Evolutionary conservation across 2,113 vertebrate species (phyloP), one percentile per base, ranked within the genome.

Genomic region (Hippopotamus amphibius): DNA sequence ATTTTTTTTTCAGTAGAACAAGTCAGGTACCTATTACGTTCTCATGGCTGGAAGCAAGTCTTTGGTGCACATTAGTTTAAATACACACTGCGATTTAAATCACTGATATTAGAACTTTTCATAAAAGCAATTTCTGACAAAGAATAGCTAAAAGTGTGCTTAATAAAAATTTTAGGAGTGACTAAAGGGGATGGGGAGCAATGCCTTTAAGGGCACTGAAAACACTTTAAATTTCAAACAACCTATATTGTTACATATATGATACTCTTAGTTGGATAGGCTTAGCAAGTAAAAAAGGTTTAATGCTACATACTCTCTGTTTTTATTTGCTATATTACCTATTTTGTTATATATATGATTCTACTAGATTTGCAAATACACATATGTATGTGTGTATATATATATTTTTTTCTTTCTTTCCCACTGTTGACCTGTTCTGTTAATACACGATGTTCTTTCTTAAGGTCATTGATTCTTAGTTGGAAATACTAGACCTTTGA

Each of bases 61-160:
- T 92, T 93, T 26, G 16, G 43, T 88, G 21, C 28, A n/a, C 48
- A 43, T 84, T 95, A 66, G 87, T 37, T 84, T 90, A 90, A 97
- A 84, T 88, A 17, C 11, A 95, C 33, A 72, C 4, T 89, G 65
- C 83, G 15, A 84, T 93, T 90, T 81, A 97, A 95, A 83, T 59
- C 41, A 61, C 14, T 48, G 59, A 85, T 88, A 95, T 37, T 80
- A 68, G n/a, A 80, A 53, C 8, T 17, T 86, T 53, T 66, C 28
- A 16, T 81, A 74, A 77, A 86, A 82, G 19, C 37, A 91, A 74
- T 41, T 86, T 91, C 33, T 87, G 21, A 82, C 41, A 37, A 74
- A 33, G 22, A 69, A 33, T 79, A 96, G 63, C 33, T 84, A 79
- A 71, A 14, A 14, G 3, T n/a, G 28, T 43, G 30, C 53, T 72